These are phyloP conservation scores for Ophion obscuratus DNA, from an alignment of 2,888 invertebrate species.

Conservation along the genomic window DNA sequence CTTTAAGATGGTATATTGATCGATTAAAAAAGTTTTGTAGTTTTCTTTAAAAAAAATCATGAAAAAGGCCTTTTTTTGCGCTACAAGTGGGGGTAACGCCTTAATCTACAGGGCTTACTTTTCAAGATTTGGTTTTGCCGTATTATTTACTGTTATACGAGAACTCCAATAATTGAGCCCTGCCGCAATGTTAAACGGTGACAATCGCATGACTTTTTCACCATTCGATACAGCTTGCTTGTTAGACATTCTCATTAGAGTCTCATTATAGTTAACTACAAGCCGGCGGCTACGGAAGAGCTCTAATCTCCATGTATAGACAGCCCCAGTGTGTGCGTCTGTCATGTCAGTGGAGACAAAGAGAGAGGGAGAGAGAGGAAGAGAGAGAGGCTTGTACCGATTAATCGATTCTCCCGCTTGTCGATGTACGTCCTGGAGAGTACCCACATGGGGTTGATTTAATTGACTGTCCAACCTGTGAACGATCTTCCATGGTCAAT, in stretches of 20 bases:
- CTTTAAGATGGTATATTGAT: too few relatives aligned
- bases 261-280: constrained; percentile 21
- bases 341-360: neutral
- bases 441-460: constrained; percentile 10
- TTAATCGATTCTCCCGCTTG: constrained; percentile 55
- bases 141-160: neutral
- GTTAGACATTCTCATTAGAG: neutral
- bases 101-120: neutral
- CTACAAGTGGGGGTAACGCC: too few relatives aligned
- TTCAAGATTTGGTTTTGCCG: neutral
- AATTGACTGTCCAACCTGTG: neutral
- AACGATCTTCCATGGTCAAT: neutral
- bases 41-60: too few relatives aligned
- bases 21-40: too few relatives aligned
- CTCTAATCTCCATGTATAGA: constrained; percentile 33
- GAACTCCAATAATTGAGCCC: neutral
- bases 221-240: neutral
- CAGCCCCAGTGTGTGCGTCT: neutral
- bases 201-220: neutral
- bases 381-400: constrained; percentile 44
- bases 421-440: constrained; percentile 31
- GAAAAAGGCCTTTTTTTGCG: too few relatives aligned
- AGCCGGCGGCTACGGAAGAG: constrained; percentile 17
- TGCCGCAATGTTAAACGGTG: neutral
- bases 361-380: neutral